Evolutionary conservation across 92 coral and sea anemone species (phyloP), one percentile per base, ranked within the genome.

Genomic region (Actinostola sp.): DNA sequence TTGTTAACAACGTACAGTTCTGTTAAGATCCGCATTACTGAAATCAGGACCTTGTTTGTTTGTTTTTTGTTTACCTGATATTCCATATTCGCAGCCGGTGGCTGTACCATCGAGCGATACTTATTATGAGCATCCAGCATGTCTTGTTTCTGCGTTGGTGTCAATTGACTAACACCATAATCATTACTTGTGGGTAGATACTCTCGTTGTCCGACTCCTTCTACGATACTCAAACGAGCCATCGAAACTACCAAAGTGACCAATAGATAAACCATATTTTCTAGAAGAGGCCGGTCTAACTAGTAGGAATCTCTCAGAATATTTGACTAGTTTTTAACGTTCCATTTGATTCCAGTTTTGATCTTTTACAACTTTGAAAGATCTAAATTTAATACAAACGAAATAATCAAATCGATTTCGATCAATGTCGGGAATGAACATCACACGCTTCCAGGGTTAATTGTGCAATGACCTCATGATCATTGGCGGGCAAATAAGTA

Each of bases 21-120:
- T n/a, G n/a, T n/a, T n/a, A n/a, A n/a, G n/a, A n/a, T n/a, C n/a
- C n/a, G n/a, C n/a, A n/a, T n/a, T n/a, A n/a, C n/a, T n/a, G n/a
- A n/a, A n/a, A n/a, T n/a, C 44, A 39, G 14, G 8, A 39, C 7
- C 44, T 14, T 14, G 7, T 39, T 7, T 39, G 7, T 39, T 14
- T 14, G 8, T 14, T 39, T 14, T 13, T 48, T 3, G 3, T 9
- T 73, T 61, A 85, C 90, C 90, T 73, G 31, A 53, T 74, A 85
- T 67, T 85, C 90, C 90, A 85, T 85, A 77, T 85, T 74, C 28
- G 90, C 90, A 7, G 90, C 90, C 31, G 77, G 57, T 2, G 90
- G 90, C 53, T 62, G 67, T 49, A 85, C 90, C 52, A 61, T 59
- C 23, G 87, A 80, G 3, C 90, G 72, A 23, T 56, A 73, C 54